Conservation (phyloP, 2,888 invertebrate species). For the Troides aeacus region DNA sequence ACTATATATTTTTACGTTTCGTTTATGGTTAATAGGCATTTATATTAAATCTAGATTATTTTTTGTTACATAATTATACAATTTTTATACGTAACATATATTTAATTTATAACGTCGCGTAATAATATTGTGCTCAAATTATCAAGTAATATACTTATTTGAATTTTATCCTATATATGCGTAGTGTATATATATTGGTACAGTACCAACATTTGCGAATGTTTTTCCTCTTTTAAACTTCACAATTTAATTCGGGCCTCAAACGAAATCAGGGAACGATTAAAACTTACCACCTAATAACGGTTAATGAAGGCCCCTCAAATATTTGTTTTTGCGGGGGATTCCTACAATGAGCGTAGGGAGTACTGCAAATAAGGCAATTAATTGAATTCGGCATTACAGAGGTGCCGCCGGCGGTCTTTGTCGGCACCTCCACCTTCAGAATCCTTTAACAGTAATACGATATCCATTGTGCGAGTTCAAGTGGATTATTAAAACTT, state of each 20-base stretch:
- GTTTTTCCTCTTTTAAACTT: neutral
- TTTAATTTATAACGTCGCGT: neutral
- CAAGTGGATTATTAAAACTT: slow-evolving; percentile 37
- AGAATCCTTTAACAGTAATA: slow-evolving; percentile 48
- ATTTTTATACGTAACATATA: neutral
- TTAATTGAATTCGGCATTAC: slow-evolving; percentile 79
- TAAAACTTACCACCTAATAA: slow-evolving; percentile 68
- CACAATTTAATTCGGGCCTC: neutral
- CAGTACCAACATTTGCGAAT: neutral
- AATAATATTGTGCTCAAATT: neutral
- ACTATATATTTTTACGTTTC: too few relatives aligned
- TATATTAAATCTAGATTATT: too few relatives aligned
- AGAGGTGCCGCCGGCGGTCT: slow-evolving; percentile 69
- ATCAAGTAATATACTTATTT: neutral
- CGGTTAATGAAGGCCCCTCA: slow-evolving; percentile 71
- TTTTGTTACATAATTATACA: too few relatives aligned
- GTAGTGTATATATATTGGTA: neutral
- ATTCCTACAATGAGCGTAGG: slow-evolving; percentile 64
- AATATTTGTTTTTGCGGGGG: slow-evolving; percentile 77
- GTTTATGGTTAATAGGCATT: neutral
- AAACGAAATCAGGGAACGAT: slow-evolving; percentile 29
- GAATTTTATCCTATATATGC: neutral
- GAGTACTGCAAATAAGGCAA: slow-evolving; percentile 73
- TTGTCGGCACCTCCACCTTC: slow-evolving; percentile 63
- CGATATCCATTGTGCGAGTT: slow-evolving; percentile 63